These are phyloP conservation scores for Rissa tridactyla DNA, from an alignment of 2,113 vertebrate genomes.

Conservation along the genomic window DNA sequence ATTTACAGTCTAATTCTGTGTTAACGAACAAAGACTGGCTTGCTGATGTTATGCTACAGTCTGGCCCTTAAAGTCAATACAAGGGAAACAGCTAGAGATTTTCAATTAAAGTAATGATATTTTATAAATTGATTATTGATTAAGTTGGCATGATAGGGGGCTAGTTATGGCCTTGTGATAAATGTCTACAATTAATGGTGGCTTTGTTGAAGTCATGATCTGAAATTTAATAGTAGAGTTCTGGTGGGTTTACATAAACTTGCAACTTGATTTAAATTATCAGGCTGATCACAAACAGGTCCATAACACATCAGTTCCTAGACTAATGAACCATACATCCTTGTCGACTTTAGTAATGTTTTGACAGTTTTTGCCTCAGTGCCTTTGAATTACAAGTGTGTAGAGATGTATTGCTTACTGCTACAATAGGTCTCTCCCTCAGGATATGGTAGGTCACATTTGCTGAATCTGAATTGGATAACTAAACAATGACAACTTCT, in stretches of 20 bases:
- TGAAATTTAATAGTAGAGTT: slow-evolving; percentile 59
- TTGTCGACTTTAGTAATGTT: slow-evolving; percentile 70
- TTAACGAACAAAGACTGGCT: background rate
- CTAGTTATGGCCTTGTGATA: background rate
- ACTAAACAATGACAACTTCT: slow-evolving; percentile 39
- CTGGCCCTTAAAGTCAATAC: background rate
- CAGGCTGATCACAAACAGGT: slow-evolving; percentile 67
- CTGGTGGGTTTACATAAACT: slow-evolving; percentile 40
- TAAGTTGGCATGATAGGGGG: background rate
- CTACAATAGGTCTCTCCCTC: slow-evolving; percentile 40
- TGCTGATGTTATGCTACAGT: background rate
- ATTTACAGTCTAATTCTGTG: slow-evolving; percentile 1
- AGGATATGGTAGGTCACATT: slow-evolving; percentile 51
- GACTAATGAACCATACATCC: slow-evolving; percentile 73
- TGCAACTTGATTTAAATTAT: slow-evolving; percentile 69
- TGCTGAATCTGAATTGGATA: slow-evolving; percentile 64
- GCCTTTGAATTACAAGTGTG: slow-evolving; percentile 68
- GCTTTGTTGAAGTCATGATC: background rate
- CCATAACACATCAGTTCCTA: slow-evolving; percentile 65
- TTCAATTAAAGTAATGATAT: slow-evolving; percentile 40
- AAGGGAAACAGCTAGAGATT: background rate
- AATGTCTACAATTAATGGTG: slow-evolving; percentile 4
- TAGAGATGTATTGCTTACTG: slow-evolving; percentile 44
- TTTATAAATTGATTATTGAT: slow-evolving; percentile 63
- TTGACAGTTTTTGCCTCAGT: slow-evolving; percentile 76